Percentiles rank a stretch among this genome's conserved stretches.
Evolutionary conservation across 1,140 invertebrate genomes (phyloP).

Genomic region (Berghia stephanieae): DNA sequence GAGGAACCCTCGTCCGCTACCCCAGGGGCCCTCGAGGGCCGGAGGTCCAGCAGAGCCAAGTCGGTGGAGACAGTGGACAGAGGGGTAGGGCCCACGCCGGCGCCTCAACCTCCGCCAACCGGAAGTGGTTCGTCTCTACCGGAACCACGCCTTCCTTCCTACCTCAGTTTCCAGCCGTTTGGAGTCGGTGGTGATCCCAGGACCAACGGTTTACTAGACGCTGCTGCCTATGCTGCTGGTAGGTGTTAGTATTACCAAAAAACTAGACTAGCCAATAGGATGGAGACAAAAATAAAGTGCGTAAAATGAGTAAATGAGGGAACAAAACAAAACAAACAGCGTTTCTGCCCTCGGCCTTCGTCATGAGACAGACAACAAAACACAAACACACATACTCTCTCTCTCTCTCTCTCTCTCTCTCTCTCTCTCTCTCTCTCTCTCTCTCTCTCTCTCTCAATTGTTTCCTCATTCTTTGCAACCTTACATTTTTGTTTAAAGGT

Average conservation of each 20-base stretch:
- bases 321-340: no score
- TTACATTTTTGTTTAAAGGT: no score
- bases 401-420: background rate
- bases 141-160: slow-evolving; percentile 41
- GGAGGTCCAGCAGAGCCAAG: slow-evolving; percentile 29
- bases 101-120: slow-evolving; percentile 45
- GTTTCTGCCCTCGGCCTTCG: no score
- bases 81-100: slow-evolving; percentile 57
- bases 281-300: no score
- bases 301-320: no score
- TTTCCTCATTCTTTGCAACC: background rate
- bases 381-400: no score
- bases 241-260: no score
- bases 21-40: slow-evolving; percentile 42
- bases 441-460: no score
- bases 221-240: slow-evolving; percentile 44
- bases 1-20: no score
- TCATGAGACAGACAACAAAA: no score
- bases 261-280: no score
- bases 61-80: slow-evolving; percentile 55
- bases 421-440: background rate
- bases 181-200: slow-evolving; percentile 52
- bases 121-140: slow-evolving; percentile 24
- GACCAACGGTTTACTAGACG: slow-evolving; percentile 56
- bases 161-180: slow-evolving; percentile 46